Percentiles rank a stretch among this genome's conserved stretches.
Evolutionary conservation across 2,113 vertebrate species (phyloP).

Genomic region (Caretta caretta): DNA sequence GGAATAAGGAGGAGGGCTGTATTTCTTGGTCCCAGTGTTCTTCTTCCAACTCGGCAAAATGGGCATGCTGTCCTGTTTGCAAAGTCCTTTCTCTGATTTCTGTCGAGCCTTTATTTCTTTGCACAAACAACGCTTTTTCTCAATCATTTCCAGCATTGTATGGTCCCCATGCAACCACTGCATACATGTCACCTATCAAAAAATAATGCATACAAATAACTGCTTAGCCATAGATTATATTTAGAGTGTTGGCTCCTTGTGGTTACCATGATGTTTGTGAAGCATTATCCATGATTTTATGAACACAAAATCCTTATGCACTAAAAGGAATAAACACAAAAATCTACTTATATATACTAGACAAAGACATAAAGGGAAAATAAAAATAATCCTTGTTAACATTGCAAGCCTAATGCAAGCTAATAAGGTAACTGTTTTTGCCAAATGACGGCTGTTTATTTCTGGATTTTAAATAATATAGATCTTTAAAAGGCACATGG

Average conservation of each 20-base stretch:
- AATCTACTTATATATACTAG: neutral
- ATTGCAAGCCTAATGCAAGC: neutral
- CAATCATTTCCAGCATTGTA: conserved; percentile 98
- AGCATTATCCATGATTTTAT: neutral
- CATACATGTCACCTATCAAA: conserved; percentile 87
- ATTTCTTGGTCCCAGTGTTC: conserved; percentile 90
- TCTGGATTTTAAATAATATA: conserved; percentile 14
- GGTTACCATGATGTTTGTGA: neutral
- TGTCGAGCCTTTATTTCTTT: conserved; percentile 95
- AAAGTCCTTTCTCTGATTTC: conserved; percentile 93
- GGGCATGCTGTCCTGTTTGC: conserved; percentile 97
- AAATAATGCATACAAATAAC: conserved; percentile 49
- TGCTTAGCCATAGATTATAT: neutral
- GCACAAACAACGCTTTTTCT: conserved; percentile 96
- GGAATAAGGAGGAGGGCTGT: conserved; percentile 92
- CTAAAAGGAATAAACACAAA: conserved; percentile 1
- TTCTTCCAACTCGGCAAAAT: conserved; percentile 96
- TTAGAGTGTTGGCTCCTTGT: neutral
- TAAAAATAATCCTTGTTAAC: neutral
- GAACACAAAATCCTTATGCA: neutral
- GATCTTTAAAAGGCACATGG: conserved; percentile 33
- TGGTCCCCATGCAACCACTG: conserved; percentile 94
- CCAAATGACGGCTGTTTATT: neutral
- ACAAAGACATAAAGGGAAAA: neutral
- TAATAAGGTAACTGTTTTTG: neutral